Evolutionary conservation across 2,888 invertebrate species (phyloP).

Genomic region (Cabera pusaria): DNA sequence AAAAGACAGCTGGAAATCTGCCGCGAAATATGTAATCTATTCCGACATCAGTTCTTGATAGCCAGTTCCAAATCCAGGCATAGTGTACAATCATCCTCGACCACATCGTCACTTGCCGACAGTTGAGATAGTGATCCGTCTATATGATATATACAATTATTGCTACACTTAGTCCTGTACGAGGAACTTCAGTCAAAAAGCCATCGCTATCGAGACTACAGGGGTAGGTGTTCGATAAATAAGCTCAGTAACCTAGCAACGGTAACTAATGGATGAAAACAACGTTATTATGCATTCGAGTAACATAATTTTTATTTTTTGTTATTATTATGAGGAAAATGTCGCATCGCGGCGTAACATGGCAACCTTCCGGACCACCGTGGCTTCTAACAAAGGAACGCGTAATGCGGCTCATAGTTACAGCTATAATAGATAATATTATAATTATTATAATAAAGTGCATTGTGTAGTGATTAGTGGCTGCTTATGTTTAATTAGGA

Average conservation of each 20-base stretch:
- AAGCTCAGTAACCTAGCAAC: slow-evolving; percentile 52
- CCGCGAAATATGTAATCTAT: no score
- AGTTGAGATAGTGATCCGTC: no score
- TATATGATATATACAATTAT: no score
- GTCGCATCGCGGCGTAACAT: slow-evolving; percentile 70
- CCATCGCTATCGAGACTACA: no score
- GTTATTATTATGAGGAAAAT: slow-evolving; percentile 57
- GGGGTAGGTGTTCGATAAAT: slow-evolving; percentile 2
- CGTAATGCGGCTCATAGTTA: slow-evolving; percentile 28
- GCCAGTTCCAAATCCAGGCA: no score
- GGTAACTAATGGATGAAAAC: slow-evolving; percentile 34
- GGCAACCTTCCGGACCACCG: slow-evolving; percentile 53
- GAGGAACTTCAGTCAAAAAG: no score
- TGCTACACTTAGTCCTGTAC: no score
- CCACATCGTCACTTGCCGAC: no score
- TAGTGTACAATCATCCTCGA: no score
- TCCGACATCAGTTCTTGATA: no score
- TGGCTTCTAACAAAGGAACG: slow-evolving; percentile 40
- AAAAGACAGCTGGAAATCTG: no score
- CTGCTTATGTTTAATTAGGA: not conserved
- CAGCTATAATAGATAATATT: slow-evolving; percentile 2
- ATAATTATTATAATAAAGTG: no score
- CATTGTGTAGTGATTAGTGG: not conserved
- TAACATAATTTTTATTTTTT: slow-evolving; percentile 51
- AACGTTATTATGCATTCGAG: slow-evolving; percentile 42